Base-by-base conservation (phyloP, 2,888 invertebrate genomes). In the Nemapogon koenigi region DNA sequence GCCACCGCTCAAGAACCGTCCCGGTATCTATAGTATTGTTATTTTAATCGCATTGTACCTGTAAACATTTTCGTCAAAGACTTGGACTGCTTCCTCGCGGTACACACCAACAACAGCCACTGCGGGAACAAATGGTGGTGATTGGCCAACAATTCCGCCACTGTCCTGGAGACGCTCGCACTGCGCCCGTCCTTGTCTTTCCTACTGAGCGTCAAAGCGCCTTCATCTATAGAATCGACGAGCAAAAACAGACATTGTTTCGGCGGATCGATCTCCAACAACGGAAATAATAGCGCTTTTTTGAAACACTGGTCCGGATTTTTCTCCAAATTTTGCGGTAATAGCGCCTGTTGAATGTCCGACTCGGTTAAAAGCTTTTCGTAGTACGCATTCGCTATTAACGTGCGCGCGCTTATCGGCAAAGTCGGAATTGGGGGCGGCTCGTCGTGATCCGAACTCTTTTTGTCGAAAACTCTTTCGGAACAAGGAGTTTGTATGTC, bases 291-390 rank as follows among this genome's bases (percentile, higher is more conserved):
- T 0, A 97, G 76, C 0, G 94, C 91, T 53, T 91, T 88, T 55
- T 93, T 92, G 57, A 97, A 89, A 38, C 94, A 93, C 52, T 94
- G 94, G 52, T 96, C 96, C 0, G 96, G 94, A 56, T 92, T 90
- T 51, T 87, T 85, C 53, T 95, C 92, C 49, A 93, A 83, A 45
- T 90, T 89, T 42, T 90, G 89, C 0, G 91, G 90, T 22, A 87
- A 82, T 22, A 95, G 69, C 1, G 90, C 89, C 47, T 89, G 87
- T 47, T 91, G 89, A 33, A 95, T 89, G 46, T 93, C 91, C 0
- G 90, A 85, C 52, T 93, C 91, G 0, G 60, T 47, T 29, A 89
- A 78, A 13, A 92, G 57, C 58, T 90, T 88, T 45, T 91, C 91
- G 42, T 89, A 87, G 58, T 91, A 93, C 2, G 90, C 88, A 47